Conservation (phyloP, 1,140 invertebrate species). For the Palaemon carinicauda region DNA sequence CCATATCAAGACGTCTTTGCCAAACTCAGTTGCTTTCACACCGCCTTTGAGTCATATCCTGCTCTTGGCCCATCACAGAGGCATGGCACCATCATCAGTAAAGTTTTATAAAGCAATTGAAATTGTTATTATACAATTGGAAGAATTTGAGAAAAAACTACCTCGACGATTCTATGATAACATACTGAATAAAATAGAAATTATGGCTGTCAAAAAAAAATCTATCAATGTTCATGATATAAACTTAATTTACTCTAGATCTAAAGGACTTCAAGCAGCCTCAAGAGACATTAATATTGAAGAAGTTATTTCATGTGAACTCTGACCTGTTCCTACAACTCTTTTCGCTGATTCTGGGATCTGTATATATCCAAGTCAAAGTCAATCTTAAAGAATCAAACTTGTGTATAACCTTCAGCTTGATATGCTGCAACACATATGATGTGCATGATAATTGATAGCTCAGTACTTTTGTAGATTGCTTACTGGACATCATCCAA, state of each 20-base stretch:
- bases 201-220: too few relatives aligned
- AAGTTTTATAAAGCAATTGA: too few relatives aligned
- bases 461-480: neutral
- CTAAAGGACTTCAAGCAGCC: neutral
- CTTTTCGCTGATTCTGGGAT: conserved; percentile 2
- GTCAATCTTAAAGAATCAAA: neutral
- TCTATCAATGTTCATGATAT: neutral
- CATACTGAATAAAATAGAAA: too few relatives aligned
- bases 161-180: too few relatives aligned
- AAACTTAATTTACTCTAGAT: neutral
- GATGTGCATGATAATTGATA: neutral
- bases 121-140: too few relatives aligned
- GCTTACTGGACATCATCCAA: neutral
- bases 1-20: too few relatives aligned
- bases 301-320: neutral
- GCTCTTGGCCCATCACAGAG: too few relatives aligned
- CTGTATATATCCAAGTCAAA: conserved; percentile 16
- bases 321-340: too few relatives aligned
- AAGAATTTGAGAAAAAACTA: too few relatives aligned
- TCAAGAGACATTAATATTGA: conserved; percentile 12
- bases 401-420: neutral
- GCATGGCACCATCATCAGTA: too few relatives aligned
- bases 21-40: too few relatives aligned
- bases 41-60: too few relatives aligned
- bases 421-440: neutral